A percentile compares a stretch with the other conserved stretches of the same genome.
Evolutionary conservation across 2,113 vertebrate genomes (phyloP).

Genomic region (Telmatochromis brichardi): DNA sequence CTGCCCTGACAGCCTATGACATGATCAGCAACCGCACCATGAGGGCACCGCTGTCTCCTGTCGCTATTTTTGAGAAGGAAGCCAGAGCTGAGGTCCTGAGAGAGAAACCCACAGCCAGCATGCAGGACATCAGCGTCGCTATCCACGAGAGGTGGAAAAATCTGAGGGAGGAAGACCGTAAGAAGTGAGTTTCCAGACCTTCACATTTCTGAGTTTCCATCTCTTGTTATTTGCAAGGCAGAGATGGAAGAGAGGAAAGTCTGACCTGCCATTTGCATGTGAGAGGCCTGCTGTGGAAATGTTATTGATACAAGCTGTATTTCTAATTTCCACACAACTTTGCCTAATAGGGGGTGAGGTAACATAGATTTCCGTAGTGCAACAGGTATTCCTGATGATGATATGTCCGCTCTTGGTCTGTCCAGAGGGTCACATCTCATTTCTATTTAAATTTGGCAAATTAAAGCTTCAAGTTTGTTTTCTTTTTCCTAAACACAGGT

Average conservation of each 20-base stretch:
- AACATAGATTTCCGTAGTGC: slow-evolving; percentile 20
- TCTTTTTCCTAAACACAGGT: background rate
- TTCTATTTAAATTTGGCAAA: background rate
- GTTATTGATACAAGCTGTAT: slow-evolving; percentile 48
- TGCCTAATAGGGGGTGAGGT: slow-evolving; percentile 37
- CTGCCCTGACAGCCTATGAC: slow-evolving; percentile 81
- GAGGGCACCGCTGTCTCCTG: slow-evolving; percentile 79
- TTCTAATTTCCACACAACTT: slow-evolving; percentile 46
- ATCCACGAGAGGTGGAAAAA: slow-evolving; percentile 83
- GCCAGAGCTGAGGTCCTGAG: slow-evolving; percentile 70
- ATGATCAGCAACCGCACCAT: slow-evolving; percentile 80
- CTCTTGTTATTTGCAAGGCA: slow-evolving; percentile 66
- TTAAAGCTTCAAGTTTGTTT: background rate
- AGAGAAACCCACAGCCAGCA: slow-evolving; percentile 74
- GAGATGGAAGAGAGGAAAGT: background rate
- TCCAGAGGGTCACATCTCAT: background rate
- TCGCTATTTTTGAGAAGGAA: slow-evolving; percentile 80
- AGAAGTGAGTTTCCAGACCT: slow-evolving; percentile 85
- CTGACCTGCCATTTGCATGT: slow-evolving; percentile 48
- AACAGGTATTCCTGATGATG: slow-evolving; percentile 11
- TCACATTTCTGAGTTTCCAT: slow-evolving; percentile 69
- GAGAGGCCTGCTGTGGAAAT: slow-evolving; percentile 64
- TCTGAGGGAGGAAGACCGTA: slow-evolving; percentile 78
- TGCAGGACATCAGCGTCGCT: slow-evolving; percentile 74
- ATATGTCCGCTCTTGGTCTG: background rate